Evolutionary conservation across 2,797 vertebrate genomes (phyloP).

Genomic region (Leptoclinus maculatus): DNA sequence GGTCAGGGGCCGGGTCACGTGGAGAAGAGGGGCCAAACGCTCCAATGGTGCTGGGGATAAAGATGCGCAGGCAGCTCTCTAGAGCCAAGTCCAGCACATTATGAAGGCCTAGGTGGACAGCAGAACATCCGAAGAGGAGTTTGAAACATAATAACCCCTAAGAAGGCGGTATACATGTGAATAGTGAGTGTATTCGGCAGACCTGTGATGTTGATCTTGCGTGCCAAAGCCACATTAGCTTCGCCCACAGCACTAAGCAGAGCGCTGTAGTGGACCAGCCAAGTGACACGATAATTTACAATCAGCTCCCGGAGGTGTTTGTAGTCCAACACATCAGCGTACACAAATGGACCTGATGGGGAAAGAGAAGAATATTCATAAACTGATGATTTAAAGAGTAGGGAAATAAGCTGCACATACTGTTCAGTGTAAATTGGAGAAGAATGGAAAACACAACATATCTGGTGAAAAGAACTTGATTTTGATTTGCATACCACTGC

Average conservation of each 20-base stretch:
- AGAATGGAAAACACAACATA: background rate
- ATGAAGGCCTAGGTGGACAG: slow-evolving; percentile 78
- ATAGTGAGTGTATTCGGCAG: background rate
- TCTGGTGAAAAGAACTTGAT: background rate
- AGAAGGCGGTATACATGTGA: background rate
- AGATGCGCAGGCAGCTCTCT: slow-evolving; percentile 86
- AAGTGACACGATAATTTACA: slow-evolving; percentile 83
- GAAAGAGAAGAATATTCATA: background rate
- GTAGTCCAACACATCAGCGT: slow-evolving; percentile 86
- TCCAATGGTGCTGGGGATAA: slow-evolving; percentile 88
- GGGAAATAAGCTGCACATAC: background rate
- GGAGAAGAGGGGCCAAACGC: slow-evolving; percentile 87
- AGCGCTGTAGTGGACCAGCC: slow-evolving; percentile 87
- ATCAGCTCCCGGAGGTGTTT: slow-evolving; percentile 84
- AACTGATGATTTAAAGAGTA: background rate
- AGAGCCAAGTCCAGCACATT: slow-evolving; percentile 86
- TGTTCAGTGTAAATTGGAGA: background rate
- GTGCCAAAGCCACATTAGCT: slow-evolving; percentile 83
- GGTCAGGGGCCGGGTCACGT: slow-evolving; percentile 86
- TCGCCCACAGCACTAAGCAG: slow-evolving; percentile 85
- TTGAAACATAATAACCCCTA: slow-evolving; percentile 1
- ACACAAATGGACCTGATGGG: slow-evolving; percentile 83
- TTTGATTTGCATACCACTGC: slow-evolving; percentile 73
- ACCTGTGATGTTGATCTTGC: slow-evolving; percentile 88
- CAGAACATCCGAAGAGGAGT: slow-evolving; percentile 19